Conservation (phyloP, 2,113 vertebrate genomes). For the Eptatretus burgeri region DNA sequence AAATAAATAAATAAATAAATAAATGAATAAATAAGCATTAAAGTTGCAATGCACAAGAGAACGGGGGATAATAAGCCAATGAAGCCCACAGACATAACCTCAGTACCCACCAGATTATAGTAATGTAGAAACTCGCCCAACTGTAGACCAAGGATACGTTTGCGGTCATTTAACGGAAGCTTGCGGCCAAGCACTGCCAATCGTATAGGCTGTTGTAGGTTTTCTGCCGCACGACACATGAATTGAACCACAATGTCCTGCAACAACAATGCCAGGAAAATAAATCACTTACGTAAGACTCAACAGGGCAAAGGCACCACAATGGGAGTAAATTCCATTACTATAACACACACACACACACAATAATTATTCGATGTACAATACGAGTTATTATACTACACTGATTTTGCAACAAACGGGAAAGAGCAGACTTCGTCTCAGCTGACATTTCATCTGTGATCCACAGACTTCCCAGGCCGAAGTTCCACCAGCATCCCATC, state of each 20-base stretch:
- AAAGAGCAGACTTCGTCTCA: neutral
- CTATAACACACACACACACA: neutral
- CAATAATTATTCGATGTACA: neutral
- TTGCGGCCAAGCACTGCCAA: constrained; percentile 34
- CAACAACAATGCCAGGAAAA: constrained; percentile 9
- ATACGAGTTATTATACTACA: neutral
- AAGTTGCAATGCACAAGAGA: neutral
- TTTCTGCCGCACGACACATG: constrained; percentile 45
- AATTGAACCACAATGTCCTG: constrained; percentile 75
- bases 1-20: neutral
- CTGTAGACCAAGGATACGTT: constrained; percentile 43
- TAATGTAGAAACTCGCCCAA: constrained; percentile 45
- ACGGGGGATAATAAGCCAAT: neutral
- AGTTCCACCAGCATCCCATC: no score
- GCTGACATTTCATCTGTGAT: no score
- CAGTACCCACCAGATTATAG: constrained; percentile 38
- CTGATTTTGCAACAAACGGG: neutral
- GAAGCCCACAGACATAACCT: neutral
- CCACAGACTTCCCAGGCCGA: no score
- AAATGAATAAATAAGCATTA: neutral
- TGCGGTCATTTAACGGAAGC: constrained; percentile 30
- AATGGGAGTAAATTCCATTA: neutral
- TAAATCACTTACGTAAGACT: neutral
- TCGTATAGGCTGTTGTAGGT: constrained; percentile 41
- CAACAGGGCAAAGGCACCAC: neutral